Evolutionary conservation across 2,888 invertebrate genomes (phyloP).

Genomic region (Prenolepis imparis): DNA sequence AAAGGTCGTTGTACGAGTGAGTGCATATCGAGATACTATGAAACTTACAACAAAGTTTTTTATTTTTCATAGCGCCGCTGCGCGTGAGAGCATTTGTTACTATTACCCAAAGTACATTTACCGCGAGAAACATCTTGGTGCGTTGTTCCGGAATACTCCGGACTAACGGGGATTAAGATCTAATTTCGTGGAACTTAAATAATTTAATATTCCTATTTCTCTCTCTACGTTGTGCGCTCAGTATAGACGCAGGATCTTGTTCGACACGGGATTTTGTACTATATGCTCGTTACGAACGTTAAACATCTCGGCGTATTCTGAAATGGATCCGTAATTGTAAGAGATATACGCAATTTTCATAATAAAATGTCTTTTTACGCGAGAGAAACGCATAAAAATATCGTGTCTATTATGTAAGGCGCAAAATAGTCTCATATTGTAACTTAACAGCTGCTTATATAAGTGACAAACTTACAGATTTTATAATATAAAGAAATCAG

Average conservation of each 20-base stretch:
- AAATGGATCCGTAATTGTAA: constrained; percentile 8
- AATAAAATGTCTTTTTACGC: not conserved
- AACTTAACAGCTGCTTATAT: not conserved
- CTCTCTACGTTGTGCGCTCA: constrained; percentile 24
- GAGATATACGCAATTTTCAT: constrained; percentile 2
- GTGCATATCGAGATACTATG: constrained; percentile 41
- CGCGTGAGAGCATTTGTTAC: constrained; percentile 35
- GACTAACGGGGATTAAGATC: constrained; percentile 62
- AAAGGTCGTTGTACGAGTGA: not conserved
- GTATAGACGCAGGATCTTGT: not conserved
- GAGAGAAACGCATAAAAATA: not conserved
- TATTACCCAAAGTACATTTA: constrained; percentile 51
- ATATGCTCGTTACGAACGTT: constrained; percentile 14
- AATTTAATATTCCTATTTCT: constrained; percentile 72
- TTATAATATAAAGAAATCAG: not conserved
- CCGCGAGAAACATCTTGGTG: constrained; percentile 19
- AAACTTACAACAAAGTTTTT: constrained; percentile 42
- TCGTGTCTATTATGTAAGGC: not conserved
- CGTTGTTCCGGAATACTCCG: constrained; percentile 27
- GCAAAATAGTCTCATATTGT: not conserved
- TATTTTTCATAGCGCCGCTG: constrained; percentile 48
- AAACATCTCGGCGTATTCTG: constrained; percentile 9
- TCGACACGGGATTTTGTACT: constrained; percentile 29
- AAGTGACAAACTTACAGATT: not conserved
- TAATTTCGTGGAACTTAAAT: constrained; percentile 75